Evolutionary conservation across 2,888 invertebrate genomes (phyloP), one percentile per base, ranked within the genome.

Genomic region (Caenorhabditis drosophilae): DNA sequence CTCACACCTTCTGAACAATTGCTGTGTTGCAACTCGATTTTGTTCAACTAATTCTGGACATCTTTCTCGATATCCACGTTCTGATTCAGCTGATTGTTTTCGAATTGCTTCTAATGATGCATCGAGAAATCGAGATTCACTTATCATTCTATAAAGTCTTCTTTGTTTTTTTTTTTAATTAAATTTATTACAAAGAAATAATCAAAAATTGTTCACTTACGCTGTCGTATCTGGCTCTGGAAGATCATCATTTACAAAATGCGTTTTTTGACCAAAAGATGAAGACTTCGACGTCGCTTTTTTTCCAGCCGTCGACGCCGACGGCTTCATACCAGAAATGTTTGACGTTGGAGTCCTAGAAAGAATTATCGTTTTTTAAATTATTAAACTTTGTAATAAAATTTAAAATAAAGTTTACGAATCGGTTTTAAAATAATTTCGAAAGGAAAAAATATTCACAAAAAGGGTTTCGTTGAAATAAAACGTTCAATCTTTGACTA

Each of bases 351-450:
- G 40, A 16, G 40, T 18, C 34, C 51, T 51, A 26, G 11, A 56
- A 56, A 34, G 25, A 34, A 22, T 23, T 9, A n/a, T n/a, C n/a
- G n/a, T n/a, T n/a, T n/a, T n/a, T n/a, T n/a, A n/a, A n/a, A n/a
- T n/a, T n/a, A n/a, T n/a, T n/a, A n/a, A n/a, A n/a, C n/a, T n/a
- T n/a, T n/a, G n/a, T n/a, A n/a, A n/a, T n/a, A n/a, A n/a, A n/a
- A n/a, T n/a, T n/a, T n/a, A n/a, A n/a, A n/a, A n/a, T n/a, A n/a
- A n/a, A n/a, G n/a, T n/a, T n/a, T n/a, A n/a, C n/a, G n/a, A n/a
- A n/a, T n/a, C n/a, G n/a, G n/a, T n/a, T n/a, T n/a, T n/a, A n/a
- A 58, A 51, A 58, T 58, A 58, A 58, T 52, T 51, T 52, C 57
- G 50, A 44, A 38, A 38, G 38, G 38, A 16, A 18, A 38, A 38